Evolutionary conservation across 2,888 invertebrate genomes (phyloP).

Genomic region (Conistra vaccinii): DNA sequence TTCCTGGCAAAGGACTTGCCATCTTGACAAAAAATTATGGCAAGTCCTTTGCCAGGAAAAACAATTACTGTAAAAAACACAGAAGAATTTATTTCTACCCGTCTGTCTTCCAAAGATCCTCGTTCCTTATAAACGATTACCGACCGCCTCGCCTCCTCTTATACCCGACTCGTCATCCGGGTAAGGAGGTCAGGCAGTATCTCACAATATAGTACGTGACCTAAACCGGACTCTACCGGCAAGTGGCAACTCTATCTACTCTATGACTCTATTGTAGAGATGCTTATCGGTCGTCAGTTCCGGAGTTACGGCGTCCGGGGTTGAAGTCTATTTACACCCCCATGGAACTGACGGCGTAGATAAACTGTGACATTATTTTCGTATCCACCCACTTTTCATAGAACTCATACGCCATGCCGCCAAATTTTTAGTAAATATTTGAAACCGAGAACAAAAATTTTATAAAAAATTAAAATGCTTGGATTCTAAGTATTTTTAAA

Average conservation of each 20-base stretch:
- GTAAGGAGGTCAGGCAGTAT: conserved; percentile 55
- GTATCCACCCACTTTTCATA: too few species aligned
- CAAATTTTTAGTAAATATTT: too few species aligned
- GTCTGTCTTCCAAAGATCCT: not conserved
- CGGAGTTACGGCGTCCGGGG: conserved; percentile 55
- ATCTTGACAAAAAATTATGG: too few species aligned
- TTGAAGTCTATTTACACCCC: conserved; percentile 44
- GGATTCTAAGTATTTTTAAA: too few species aligned
- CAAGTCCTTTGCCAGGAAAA: too few species aligned
- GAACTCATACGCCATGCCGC: too few species aligned
- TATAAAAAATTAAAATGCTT: too few species aligned
- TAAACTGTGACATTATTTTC: too few species aligned
- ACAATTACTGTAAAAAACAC: too few species aligned
- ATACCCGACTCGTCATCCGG: conserved; percentile 2
- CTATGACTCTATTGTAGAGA: conserved; percentile 27
- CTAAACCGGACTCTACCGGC: conserved; percentile 38
- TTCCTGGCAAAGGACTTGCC: too few species aligned
- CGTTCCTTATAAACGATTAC: not conserved
- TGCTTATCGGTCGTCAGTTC: conserved; percentile 54
- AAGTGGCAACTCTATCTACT: conserved; percentile 31
- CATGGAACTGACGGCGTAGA: conserved; percentile 2
- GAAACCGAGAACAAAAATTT: too few species aligned
- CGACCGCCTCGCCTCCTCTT: conserved; percentile 35
- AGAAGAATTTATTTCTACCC: not conserved
- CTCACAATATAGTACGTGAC: conserved; percentile 54